Evolutionary conservation across 2,888 invertebrate genomes (phyloP), one percentile per base, ranked within the genome.

Genomic region (Scotopteryx bipunctaria): DNA sequence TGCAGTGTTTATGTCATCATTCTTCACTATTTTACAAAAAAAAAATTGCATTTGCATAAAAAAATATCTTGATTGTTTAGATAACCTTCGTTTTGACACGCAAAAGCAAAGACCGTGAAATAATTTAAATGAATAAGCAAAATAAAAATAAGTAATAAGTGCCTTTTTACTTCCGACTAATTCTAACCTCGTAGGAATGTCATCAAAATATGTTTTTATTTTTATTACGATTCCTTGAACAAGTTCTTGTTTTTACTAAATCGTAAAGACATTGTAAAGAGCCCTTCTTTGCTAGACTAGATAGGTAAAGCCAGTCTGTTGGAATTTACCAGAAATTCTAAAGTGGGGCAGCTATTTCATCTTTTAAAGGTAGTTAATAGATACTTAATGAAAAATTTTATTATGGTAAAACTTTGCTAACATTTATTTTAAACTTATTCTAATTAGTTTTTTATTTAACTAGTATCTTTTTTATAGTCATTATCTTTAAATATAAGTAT

Each of bases 91-190:
- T 15, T 25, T 17, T 19, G 36, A 37, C 37, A 36, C 42, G 52
- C 46, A 47, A 14, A 53, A 25, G 32, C 37, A 37, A 11, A 36
- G 42, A 47, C 52, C 52, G 52, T 53, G 52, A 47, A 47, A 53
- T 38, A 21, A 47, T 42, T 33, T 43, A 6, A 25, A 42, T 43
- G 33, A 53, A 47, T 43, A 36, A 32, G 25, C 19, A 11, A 37
- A 52, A 32, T 32, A n/a, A n/a, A n/a, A n/a, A n/a, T n/a, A n/a
- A n/a, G n/a, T n/a, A 11, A 2, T 9, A 9, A 8, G 11, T 47
- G 5, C 27, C 27, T 32, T 40, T 40, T 29, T 13, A 29, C 21
- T 40, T 51, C 35, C 27, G 21, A 31, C 23, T 21, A 8, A 17
- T 33, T 46, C 8, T 21, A 11, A 48, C 41, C 48, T 48, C 25